phyloP scores from a whole-genome alignment of 2,888 invertebrate species.

The Camponotus fellah region DNA sequence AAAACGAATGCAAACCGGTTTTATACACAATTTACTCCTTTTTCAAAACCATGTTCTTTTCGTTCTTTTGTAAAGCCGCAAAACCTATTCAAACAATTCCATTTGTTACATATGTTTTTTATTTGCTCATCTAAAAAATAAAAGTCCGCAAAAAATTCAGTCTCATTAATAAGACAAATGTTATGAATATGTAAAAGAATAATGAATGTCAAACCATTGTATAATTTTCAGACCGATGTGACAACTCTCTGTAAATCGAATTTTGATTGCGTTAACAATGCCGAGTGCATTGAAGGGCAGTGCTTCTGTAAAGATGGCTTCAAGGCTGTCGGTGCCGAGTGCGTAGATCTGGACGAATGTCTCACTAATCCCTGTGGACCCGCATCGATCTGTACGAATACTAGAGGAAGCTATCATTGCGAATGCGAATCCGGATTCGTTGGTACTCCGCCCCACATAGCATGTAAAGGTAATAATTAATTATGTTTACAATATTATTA shows the following conservation, averaged over 20 bases:
- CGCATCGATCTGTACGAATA: slow-evolving; percentile 92
- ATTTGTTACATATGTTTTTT: slow-evolving; percentile 24
- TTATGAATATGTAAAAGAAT: neutral
- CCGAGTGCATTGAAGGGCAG: slow-evolving; percentile 95
- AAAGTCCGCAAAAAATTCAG: neutral
- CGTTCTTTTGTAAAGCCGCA: slow-evolving; percentile 28
- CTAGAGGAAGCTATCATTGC: slow-evolving; percentile 93
- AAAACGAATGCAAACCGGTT: slow-evolving; percentile 60
- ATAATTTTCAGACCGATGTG: slow-evolving; percentile 91
- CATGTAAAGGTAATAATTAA: slow-evolving; percentile 89
- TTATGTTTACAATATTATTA: slow-evolving; percentile 3
- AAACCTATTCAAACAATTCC: slow-evolving; percentile 9
- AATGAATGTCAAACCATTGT: neutral
- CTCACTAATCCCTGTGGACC: slow-evolving; percentile 90
- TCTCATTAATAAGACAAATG: slow-evolving; percentile 9
- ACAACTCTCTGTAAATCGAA: slow-evolving; percentile 94
- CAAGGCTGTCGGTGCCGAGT: slow-evolving; percentile 92
- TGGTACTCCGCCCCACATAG: slow-evolving; percentile 92
- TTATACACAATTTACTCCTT: slow-evolving; percentile 29
- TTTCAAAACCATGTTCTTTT: slow-evolving; percentile 23
- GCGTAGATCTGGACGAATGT: slow-evolving; percentile 95
- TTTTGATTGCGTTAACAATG: slow-evolving; percentile 97
- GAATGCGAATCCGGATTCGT: slow-evolving; percentile 94
- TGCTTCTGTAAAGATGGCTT: slow-evolving; percentile 97
- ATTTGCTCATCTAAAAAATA: slow-evolving; percentile 21